Percentiles rank a stretch among this genome's conserved stretches.
Conservation (phyloP, 92 coral and sea anemone species). For the Actinernus sp. region DNA sequence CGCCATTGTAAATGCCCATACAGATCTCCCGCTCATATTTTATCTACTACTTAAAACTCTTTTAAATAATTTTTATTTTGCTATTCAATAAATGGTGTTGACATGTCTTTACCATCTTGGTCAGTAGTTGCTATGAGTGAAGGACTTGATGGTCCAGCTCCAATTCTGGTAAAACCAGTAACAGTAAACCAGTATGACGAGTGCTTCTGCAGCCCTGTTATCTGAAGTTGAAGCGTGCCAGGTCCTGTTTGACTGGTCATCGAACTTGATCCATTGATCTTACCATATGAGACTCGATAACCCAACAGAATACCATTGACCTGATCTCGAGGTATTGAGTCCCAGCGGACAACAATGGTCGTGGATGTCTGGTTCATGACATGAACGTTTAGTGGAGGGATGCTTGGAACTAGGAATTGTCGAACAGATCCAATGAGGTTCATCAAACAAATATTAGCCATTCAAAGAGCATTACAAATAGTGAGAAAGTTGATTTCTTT, state of each 20-base stretch:
- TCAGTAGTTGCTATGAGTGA: background rate
- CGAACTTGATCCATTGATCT: background rate
- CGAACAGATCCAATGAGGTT: background rate
- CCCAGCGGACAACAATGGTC: conserved; percentile 21
- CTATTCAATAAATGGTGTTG: background rate
- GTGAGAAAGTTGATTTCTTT: no score
- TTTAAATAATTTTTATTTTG: no score
- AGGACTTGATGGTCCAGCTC: background rate
- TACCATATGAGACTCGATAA: conserved; percentile 1
- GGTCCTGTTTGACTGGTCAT: background rate
- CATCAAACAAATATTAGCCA: no score
- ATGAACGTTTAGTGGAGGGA: conserved; percentile 1
- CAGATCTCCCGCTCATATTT: no score
- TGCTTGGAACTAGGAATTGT: background rate
- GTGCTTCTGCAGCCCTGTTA: background rate
- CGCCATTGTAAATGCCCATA: no score
- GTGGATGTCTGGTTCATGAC: conserved; percentile 13
- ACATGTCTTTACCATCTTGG: background rate
- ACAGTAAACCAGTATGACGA: background rate
- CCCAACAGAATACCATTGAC: background rate
- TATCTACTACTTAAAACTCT: no score
- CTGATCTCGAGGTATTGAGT: background rate
- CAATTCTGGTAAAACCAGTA: background rate
- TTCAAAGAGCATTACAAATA: no score
- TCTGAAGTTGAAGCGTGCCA: background rate